A percentile compares a stretch with the other conserved stretches of the same genome.
These are phyloP conservation scores for Cromileptes altivelis DNA, from an alignment of 2,113 vertebrate genomes.

Conservation along the genomic window DNA sequence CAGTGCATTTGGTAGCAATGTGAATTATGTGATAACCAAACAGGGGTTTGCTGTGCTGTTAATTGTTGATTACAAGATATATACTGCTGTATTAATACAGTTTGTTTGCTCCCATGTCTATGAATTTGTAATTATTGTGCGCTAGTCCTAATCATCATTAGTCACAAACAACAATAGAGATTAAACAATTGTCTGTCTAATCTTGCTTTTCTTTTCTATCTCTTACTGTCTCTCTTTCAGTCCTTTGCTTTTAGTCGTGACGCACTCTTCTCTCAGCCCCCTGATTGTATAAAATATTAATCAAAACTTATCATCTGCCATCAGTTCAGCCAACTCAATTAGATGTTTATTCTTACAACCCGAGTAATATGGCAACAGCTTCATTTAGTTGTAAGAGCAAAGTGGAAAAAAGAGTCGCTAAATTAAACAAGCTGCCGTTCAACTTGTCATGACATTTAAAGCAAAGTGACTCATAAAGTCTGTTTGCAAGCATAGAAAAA, in stretches of 20 bases:
- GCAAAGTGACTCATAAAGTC: slow-evolving; percentile 20
- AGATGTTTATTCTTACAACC: slow-evolving; percentile 39
- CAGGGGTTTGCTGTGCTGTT: slow-evolving; percentile 60
- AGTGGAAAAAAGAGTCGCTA: slow-evolving; percentile 20
- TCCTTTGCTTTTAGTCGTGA: neutral
- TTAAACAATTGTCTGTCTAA: slow-evolving; percentile 65
- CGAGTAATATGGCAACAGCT: slow-evolving; percentile 3
- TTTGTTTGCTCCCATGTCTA: slow-evolving; percentile 71
- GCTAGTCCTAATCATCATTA: slow-evolving; percentile 74
- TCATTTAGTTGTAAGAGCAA: slow-evolving; percentile 27
- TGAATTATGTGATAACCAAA: slow-evolving; percentile 76
- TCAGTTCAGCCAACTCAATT: slow-evolving; percentile 44
- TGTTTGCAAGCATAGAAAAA: slow-evolving; percentile 15
- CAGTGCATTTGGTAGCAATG: slow-evolving; percentile 33
- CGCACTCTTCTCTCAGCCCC: slow-evolving; percentile 21
- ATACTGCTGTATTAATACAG: slow-evolving; percentile 61
- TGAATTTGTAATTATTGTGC: slow-evolving; percentile 76
- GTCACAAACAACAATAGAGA: slow-evolving; percentile 70
- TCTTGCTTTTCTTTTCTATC: slow-evolving; percentile 55
- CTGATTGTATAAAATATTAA: slow-evolving; percentile 45
- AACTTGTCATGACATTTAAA: slow-evolving; percentile 32
- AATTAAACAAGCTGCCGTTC: slow-evolving; percentile 45
- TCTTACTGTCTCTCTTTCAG: slow-evolving; percentile 22
- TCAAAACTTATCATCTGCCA: slow-evolving; percentile 37
- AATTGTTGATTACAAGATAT: slow-evolving; percentile 81